Evolutionary conservation across 2,797 vertebrate genomes (phyloP).

Genomic region (Hozukius guyotensis): DNA sequence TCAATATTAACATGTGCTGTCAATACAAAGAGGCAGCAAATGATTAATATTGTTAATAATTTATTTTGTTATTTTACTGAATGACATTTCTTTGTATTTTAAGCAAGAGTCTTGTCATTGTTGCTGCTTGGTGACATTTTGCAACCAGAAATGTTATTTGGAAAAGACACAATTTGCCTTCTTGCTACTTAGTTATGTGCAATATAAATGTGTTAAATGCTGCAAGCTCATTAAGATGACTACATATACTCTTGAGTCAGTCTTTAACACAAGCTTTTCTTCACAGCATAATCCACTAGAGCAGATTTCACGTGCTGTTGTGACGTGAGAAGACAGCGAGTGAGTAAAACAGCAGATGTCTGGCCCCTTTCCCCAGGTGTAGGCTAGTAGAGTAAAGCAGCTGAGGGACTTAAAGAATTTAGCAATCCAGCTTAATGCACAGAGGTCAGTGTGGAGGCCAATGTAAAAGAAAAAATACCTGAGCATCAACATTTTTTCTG

Average conservation of each 20-base stretch:
- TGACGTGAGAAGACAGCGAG: constrained; percentile 14
- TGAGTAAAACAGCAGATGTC: constrained; percentile 52
- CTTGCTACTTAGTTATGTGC: rapidly evolving
- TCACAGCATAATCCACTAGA: not conserved
- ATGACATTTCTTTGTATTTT: not conserved
- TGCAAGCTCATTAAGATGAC: not conserved
- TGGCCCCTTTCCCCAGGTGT: constrained; percentile 46
- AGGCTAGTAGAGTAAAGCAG: constrained; percentile 23
- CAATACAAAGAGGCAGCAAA: not conserved
- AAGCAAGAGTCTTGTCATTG: not conserved
- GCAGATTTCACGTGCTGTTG: constrained; percentile 47
- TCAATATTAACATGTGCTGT: not conserved
- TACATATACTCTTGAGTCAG: not conserved
- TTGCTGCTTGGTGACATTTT: not conserved
- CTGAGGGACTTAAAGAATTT: constrained; percentile 45
- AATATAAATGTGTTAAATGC: not conserved
- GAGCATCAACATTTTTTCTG: not conserved
- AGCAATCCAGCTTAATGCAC: constrained; percentile 57
- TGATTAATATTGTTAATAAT: not conserved
- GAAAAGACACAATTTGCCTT: not conserved
- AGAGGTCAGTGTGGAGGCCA: constrained; percentile 41
- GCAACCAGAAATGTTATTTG: not conserved
- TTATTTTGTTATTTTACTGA: not conserved
- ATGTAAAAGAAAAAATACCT: not conserved
- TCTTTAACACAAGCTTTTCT: not conserved